Evolutionary conservation across 2,797 vertebrate genomes (phyloP), one percentile per base, ranked within the genome.

Genomic region (Megaceryle alcyon): DNA sequence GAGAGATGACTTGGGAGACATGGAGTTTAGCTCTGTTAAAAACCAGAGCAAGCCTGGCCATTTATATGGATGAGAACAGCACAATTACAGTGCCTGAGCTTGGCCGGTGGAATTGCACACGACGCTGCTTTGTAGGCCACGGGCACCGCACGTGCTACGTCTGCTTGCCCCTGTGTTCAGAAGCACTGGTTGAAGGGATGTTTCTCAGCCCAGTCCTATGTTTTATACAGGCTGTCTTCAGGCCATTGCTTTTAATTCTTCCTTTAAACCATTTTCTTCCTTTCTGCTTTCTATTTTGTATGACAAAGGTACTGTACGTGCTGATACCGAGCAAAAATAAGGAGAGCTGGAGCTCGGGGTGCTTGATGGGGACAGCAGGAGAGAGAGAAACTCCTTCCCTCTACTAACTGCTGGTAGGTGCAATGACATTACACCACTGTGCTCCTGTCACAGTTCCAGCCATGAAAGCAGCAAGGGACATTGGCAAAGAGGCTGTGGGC

Each of bases 111-210:
- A 35, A 53, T 10, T 8, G n/a, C 54, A 54, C 20, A 13, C 2
- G 2, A 17, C 12, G 5, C 12, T 35, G 72, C 14, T 41, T 43
- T 19, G 7, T 4, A 60, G 77, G 39, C 51, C 28, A 3, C 21
- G 4, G 2, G 49, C n/a, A 15, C 49, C 9, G 49, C 44, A 2
- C 6, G 46, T 14, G 12, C 35, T 11, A 6, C 0, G 0, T 9
- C 43, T 81, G 46, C 59, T 57, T 10, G 0, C 13, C 26, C 20
- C 7, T 18, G 49, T 15, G 46, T 65, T 69, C 75, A 64, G 54
- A 33, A 79, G 93, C 33, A 18, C 7, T 61, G 69, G 51, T 8
- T 18, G 39, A 78, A 68, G 54, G 15, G 13, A 3, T 19, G 33
- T 53, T 65, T 71, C 63, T 63, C 59, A 90, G 35, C 26, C 10